Conservation (phyloP, 2,888 invertebrate species). For the Antitype chi region DNA sequence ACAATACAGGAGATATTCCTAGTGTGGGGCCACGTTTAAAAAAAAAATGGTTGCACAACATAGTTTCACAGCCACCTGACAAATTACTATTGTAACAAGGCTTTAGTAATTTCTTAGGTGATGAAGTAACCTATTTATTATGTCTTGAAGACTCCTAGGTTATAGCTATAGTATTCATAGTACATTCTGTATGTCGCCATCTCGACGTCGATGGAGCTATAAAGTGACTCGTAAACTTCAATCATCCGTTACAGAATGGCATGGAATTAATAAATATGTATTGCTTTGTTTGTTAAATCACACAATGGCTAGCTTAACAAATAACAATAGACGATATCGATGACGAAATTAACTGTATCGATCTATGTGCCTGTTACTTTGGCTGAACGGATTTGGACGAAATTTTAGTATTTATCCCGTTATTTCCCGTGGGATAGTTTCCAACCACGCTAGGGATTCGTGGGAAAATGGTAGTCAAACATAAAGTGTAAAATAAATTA, state of each 20-base stretch:
- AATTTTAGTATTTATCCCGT: too few species aligned
- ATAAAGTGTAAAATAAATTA: too few species aligned
- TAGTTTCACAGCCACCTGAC: neutral
- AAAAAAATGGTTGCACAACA: neutral
- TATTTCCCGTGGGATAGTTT: too few species aligned
- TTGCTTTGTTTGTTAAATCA: slow-evolving; percentile 7
- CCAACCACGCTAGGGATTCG: too few species aligned
- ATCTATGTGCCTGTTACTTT: too few species aligned
- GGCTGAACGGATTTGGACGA: too few species aligned
- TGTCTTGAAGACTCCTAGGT: neutral
- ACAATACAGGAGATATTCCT: too few species aligned
- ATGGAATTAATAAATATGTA: slow-evolving; percentile 40
- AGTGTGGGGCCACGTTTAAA: too few species aligned
- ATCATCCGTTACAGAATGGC: slow-evolving; percentile 39
- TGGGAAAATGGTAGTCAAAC: too few species aligned
- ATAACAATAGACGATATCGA: too few species aligned
- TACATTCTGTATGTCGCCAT: slow-evolving; percentile 22
- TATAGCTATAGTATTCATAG: slow-evolving; percentile 12
- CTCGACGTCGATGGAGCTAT: slow-evolving; percentile 19
- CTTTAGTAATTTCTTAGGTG: neutral
- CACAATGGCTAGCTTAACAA: neutral
- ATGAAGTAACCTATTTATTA: neutral
- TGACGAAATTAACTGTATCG: too few species aligned
- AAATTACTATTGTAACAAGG: neutral
- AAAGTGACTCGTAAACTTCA: slow-evolving; percentile 48